Percentiles rank a stretch among this genome's conserved stretches.
These are phyloP conservation scores for Macrotrachela quadricornifera DNA, from an alignment of 1,140 invertebrate species.

Conservation along the genomic window DNA sequence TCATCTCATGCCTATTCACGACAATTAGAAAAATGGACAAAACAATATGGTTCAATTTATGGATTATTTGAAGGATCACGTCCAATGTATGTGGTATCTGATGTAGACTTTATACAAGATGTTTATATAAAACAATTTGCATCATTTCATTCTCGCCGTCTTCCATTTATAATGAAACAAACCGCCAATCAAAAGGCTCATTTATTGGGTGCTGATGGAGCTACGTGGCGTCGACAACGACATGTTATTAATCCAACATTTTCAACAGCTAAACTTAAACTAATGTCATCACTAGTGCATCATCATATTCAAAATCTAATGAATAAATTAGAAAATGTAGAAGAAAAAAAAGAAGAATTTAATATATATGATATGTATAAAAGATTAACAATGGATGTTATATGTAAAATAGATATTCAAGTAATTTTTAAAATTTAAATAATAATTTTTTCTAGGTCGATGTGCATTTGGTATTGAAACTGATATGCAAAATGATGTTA, in stretches of 20 bases:
- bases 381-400: slow-evolving; percentile 2
- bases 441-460: no score
- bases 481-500: not conserved
- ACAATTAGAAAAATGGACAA: no score
- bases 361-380: slow-evolving; percentile 14
- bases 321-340: slow-evolving; percentile 13
- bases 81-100: not conserved
- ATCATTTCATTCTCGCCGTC: no score
- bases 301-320: slow-evolving; percentile 16
- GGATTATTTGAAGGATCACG: not conserved
- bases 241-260: slow-evolving; percentile 4
- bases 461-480: slow-evolving; percentile 1
- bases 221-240: not conserved
- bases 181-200: no score
- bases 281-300: slow-evolving; percentile 19
- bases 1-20: no score
- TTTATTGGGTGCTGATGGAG: not conserved
- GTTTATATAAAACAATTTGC: slow-evolving; percentile 1
- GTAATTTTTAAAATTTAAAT: no score
- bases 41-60: no score
- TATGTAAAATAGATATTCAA: not conserved
- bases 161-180: no score
- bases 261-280: not conserved
- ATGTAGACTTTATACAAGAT: not conserved
- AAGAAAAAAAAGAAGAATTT: slow-evolving; percentile 9